Base-by-base conservation (phyloP, 2,113 vertebrate species). In the Caracal caracal region DNA sequence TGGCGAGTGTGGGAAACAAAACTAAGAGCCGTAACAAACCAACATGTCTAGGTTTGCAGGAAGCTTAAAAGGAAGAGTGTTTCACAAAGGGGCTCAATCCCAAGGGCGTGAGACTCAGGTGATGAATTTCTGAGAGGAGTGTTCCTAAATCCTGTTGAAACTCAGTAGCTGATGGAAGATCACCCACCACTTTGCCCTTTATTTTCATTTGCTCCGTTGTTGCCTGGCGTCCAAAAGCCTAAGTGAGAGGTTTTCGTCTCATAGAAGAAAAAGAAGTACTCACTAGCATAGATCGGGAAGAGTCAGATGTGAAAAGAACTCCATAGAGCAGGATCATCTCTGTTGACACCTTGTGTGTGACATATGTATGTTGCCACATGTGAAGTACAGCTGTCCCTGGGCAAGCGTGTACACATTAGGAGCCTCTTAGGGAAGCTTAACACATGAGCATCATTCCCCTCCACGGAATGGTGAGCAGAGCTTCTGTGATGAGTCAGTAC, bases 401-500 rank as follows among this genome's bases (percentile, higher is more conserved):
- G 78, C 53, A 73, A 71, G 66, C 0, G 0, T 47, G 75, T 22
- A 51, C 16, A 53, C n/a, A 24, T 20, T 61, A 51, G 65, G 53
- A 90, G 26, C 85, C 51, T 66, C 90, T 84, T 61, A 37, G 71
- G 15, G 81, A 95, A 78, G 65, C 35, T 93, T 24, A 30, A 26
- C 20, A 40, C 20, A 15, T 0, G 6, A 88, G 47, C 33, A 51
- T 85, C 81, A 61, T 20, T 78, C 84, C 61, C 59, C 16, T 3
- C 82, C 86, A 66, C 70, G 56, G 81, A 93, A 63, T 82, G 71
- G 20, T 80, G 82, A 37, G 68, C 59, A 59, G 71, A 94, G 28
- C 51, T 89, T 88, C 93, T 71, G 90, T 28, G 16, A 7, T 95
- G 88, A 94, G 73, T 96, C 97, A 96, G 93, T 93, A 65, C 65